Evolutionary conservation across 30 jellyfish, hydroid and myxozoan genomes (phyloP).

Genomic region (Aurelia aurita complex sp. Pacific): DNA sequence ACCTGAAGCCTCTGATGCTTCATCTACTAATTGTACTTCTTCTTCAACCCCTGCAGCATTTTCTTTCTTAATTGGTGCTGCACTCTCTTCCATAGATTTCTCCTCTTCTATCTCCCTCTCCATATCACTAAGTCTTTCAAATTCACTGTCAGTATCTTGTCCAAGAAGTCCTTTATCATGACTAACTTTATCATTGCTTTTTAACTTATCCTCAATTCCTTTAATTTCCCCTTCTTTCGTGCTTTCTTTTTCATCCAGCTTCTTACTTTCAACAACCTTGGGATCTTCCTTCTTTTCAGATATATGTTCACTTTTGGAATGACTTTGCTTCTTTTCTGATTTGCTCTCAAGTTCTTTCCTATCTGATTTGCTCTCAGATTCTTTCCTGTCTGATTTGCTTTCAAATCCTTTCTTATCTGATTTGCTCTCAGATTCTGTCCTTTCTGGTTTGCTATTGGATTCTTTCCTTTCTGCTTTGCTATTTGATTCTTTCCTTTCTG

Average conservation of each 20-base stretch:
- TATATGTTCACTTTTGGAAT: neutral
- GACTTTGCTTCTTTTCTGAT: neutral
- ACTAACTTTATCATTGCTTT: too few species aligned
- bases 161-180: neutral
- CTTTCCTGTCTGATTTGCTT: too few species aligned
- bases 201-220: neutral
- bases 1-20: neutral
- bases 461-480: neutral
- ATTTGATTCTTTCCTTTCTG: neutral
- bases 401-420: too few species aligned
- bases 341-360: too few species aligned
- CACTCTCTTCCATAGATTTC: constrained; percentile 2
- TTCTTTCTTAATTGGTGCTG: neutral
- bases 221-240: neutral
- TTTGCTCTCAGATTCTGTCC: too few species aligned
- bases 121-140: constrained; percentile 52
- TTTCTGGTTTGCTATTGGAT: neutral
- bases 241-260: neutral
- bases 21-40: neutral
- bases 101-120: constrained; percentile 53
- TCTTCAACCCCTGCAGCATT: neutral
- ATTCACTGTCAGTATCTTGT: constrained; percentile 60
- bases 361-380: too few species aligned
- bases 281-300: neutral
- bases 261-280: neutral